Evolutionary conservation across 2,797 vertebrate genomes (phyloP).

Genomic region (Botia kubotai): DNA sequence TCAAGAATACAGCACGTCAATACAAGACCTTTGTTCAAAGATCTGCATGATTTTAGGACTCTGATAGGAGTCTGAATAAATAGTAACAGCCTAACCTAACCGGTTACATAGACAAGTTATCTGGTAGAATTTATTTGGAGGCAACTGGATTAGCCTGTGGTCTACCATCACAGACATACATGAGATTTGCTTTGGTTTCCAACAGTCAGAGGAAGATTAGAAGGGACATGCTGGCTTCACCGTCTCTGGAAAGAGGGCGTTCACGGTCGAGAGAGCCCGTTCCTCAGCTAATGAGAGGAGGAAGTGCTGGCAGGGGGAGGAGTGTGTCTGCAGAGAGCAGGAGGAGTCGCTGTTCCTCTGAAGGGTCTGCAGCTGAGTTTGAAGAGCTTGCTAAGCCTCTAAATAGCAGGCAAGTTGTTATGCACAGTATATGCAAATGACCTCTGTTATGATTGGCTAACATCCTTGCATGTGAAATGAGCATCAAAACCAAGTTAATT

Average conservation of each 20-base stretch:
- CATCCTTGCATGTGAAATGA: not conserved
- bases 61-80: not conserved
- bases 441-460: too few species aligned
- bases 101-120: not conserved
- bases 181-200: conserved; percentile 12
- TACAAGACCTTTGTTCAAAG: not conserved
- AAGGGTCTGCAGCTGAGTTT: conserved; percentile 82
- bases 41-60: not conserved
- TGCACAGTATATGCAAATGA: not conserved
- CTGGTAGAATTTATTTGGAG: not conserved
- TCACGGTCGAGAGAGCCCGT: conserved; percentile 78
- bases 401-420: conserved; percentile 68
- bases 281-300: conserved; percentile 64
- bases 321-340: conserved; percentile 80
- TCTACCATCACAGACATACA: not conserved
- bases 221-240: conserved; percentile 75
- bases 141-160: not conserved
- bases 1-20: not conserved
- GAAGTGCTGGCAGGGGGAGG: conserved; percentile 71
- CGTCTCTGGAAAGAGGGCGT: conserved; percentile 76
- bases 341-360: conserved; percentile 84
- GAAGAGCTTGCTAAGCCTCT: conserved; percentile 78
- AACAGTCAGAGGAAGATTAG: conserved; percentile 81
- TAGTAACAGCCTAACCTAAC: not conserved
- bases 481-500: not conserved